Base-by-base conservation (phyloP, 2,797 vertebrate genomes). In the Potorous gilbertii region DNA sequence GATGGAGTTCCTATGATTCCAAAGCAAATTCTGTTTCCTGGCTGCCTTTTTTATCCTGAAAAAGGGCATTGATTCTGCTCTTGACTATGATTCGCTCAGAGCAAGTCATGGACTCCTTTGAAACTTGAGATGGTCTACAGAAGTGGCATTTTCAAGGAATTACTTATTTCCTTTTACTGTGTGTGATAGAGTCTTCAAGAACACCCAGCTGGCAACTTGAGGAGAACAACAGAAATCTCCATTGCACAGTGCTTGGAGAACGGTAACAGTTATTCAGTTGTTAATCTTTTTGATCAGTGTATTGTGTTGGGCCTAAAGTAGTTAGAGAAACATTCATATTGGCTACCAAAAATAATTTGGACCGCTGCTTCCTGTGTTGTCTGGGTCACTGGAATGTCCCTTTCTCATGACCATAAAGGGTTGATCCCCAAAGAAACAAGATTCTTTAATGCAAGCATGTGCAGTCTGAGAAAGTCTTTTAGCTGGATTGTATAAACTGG, bases 401-500 rank as follows among this genome's bases (percentile, higher is more conserved):
- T 95, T 98, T 96, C 57, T 95, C 93, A 94, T 96, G 94, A 90
- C 56, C 74, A 59, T 62, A 92, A 97, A 95, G 92, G 94, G 16
- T 97, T 96, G 40, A 24, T 95, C 96, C 97, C 91, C 96, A 96
- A 94, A 91, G 94, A 95, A 90, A 90, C 90, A 57, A 97, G 92
- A 87, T 90, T 97, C 95, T 96, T 96, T 92, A 81, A 57, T 94
- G 97, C 62, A n/a, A 95, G 95, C 93, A 96, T 59, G 59, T 95
- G 94, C 93, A 96, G 97, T 98, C 97, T 62, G 96, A 95, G 74
- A 95, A 95, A 94, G 90, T 90, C 29, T 95, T 56, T 97, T 97
- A 95, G 91, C 96, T 97, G 87, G 97, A 91, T 95, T 96, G 74
- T 62, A 95, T 97, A 97, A 98, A 91, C 10, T 1, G 95, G 90